A percentile compares a stretch with the other conserved stretches of the same genome.
Evolutionary conservation across 1,140 invertebrate species (phyloP).

Genomic region (Branchinecta lindahli): DNA sequence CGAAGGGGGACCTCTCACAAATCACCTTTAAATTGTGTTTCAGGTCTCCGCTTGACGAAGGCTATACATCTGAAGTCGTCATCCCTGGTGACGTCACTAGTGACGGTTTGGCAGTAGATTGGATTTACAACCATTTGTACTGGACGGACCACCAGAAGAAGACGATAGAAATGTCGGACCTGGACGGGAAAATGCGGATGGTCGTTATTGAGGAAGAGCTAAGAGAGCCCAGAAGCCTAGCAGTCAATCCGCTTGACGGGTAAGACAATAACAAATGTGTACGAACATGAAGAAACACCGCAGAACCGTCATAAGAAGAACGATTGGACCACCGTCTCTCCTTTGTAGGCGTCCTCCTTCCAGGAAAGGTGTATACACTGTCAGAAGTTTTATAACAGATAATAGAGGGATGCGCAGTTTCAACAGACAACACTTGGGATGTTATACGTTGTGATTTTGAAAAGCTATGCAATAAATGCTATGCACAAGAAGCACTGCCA

Average conservation of each 20-base stretch:
- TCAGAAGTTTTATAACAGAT: no score
- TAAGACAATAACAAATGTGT: slow-evolving; percentile 30
- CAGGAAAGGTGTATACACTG: no score
- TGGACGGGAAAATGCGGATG: slow-evolving; percentile 75
- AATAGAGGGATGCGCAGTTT: no score
- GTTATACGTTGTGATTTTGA: no score
- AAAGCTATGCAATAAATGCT: no score
- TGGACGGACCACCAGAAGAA: slow-evolving; percentile 88
- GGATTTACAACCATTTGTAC: slow-evolving; percentile 91
- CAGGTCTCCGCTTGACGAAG: slow-evolving; percentile 77
- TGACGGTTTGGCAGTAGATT: slow-evolving; percentile 88
- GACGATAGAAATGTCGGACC: slow-evolving; percentile 71
- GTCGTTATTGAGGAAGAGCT: slow-evolving; percentile 63
- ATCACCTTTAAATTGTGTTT: not conserved
- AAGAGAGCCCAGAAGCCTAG: slow-evolving; percentile 87
- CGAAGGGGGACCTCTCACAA: no score
- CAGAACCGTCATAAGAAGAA: no score
- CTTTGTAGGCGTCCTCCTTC: no score
- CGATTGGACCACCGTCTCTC: no score
- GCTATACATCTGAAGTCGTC: slow-evolving; percentile 60
- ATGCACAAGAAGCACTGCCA: no score
- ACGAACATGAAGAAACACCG: no score
- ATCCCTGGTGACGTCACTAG: slow-evolving; percentile 68
- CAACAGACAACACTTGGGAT: no score
- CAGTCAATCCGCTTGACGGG: slow-evolving; percentile 86